These are phyloP conservation scores for Halcyon malimbica DNA, from an alignment of 2,113 vertebrate genomes.

Conservation along the genomic window DNA sequence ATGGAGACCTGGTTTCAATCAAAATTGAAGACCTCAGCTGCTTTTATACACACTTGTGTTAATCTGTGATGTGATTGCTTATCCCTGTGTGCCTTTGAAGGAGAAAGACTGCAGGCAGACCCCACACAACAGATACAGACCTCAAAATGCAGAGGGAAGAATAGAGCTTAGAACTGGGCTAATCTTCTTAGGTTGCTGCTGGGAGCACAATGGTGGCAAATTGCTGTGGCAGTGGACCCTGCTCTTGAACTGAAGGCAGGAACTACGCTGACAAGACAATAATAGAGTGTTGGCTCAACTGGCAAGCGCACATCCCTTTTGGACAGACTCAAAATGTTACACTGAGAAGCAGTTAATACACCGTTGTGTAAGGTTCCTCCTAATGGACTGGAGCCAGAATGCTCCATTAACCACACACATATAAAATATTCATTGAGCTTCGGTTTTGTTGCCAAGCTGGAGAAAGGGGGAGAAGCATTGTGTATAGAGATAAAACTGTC, in stretches of 20 bases:
- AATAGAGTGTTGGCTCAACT: conserved; percentile 57
- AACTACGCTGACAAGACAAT: conserved; percentile 21
- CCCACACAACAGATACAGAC: not conserved
- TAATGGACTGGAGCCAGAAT: conserved; percentile 72
- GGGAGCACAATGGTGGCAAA: not conserved
- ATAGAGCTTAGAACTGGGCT: not conserved
- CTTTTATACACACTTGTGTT: not conserved
- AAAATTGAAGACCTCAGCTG: not conserved
- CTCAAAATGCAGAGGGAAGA: not conserved
- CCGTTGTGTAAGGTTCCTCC: conserved; percentile 73
- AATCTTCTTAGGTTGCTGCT: not conserved
- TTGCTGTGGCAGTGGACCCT: not conserved
- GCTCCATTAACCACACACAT: conserved; percentile 73
- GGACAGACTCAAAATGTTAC: conserved; percentile 64
- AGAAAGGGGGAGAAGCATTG: conserved; percentile 29
- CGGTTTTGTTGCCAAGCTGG: conserved; percentile 70
- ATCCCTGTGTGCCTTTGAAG: not conserved
- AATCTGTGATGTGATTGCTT: not conserved
- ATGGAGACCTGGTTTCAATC: not conserved
- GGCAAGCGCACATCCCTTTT: conserved; percentile 58
- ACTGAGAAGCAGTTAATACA: conserved; percentile 72
- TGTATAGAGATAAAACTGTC: conserved; percentile 31
- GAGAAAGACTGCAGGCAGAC: not conserved
- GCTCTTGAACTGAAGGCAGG: conserved; percentile 12
- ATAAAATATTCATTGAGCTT: conserved; percentile 75